Conservation (phyloP, 2,113 vertebrate species). For the Dromiciops gliroides region DNA sequence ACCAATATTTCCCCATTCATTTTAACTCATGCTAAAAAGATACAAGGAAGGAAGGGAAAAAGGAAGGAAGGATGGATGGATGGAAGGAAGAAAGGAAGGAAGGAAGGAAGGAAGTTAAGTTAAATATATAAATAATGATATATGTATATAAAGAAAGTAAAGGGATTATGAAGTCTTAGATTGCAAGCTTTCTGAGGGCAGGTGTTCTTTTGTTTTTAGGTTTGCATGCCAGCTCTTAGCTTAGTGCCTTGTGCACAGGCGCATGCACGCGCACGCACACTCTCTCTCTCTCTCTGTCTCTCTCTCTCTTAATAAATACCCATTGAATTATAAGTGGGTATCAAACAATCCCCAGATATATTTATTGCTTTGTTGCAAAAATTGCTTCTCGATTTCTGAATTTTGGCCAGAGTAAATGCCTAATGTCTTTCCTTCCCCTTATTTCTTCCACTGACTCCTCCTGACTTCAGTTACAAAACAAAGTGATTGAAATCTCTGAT, state of each 20-base stretch:
- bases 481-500: background rate
- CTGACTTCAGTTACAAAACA: background rate
- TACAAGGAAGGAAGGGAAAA: conserved; percentile 20
- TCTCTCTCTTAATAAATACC: no score
- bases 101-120: conserved; percentile 4
- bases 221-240: background rate
- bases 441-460: background rate
- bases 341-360: background rate
- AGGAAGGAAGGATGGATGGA: background rate
- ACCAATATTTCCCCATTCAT: conserved; percentile 37
- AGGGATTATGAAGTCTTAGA: background rate
- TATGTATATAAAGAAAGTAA: background rate
- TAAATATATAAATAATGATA: background rate
- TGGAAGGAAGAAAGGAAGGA: background rate
- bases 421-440: background rate
- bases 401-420: background rate
- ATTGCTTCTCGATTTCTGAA: background rate
- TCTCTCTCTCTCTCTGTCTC: background rate
- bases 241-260: background rate
- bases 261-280: no score
- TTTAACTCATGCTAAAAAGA: conserved; percentile 29
- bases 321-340: background rate
- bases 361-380: background rate
- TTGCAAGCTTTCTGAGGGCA: background rate
- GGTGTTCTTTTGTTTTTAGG: background rate